Evolutionary conservation across 2,113 vertebrate species (phyloP).

Genomic region (Herpailurus yagouaroundi): DNA sequence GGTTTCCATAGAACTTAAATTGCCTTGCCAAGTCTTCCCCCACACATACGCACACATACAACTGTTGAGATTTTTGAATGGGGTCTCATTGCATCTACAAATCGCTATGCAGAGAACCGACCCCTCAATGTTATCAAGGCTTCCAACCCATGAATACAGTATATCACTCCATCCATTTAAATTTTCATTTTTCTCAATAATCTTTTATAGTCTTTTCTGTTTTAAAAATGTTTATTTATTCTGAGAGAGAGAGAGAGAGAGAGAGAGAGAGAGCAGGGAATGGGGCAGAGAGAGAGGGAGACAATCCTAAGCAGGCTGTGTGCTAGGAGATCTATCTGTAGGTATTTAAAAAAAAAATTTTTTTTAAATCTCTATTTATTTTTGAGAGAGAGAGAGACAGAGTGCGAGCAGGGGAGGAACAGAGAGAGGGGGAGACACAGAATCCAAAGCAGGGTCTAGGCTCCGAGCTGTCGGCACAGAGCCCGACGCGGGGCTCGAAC

Average conservation of each 20-base stretch:
- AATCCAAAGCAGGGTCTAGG: too few species aligned
- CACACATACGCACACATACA: background rate
- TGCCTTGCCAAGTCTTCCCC: background rate
- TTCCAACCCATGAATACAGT: background rate
- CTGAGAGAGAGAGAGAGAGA: too few species aligned
- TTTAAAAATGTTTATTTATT: too few species aligned
- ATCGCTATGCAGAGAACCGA: background rate
- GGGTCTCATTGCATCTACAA: background rate
- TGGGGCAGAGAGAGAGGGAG: too few species aligned
- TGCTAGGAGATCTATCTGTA: background rate
- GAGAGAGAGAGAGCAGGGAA: too few species aligned
- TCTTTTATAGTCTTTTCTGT: background rate
- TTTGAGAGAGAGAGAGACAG: too few species aligned
- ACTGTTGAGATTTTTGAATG: background rate
- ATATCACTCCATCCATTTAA: background rate
- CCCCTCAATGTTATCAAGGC: background rate
- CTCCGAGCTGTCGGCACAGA: too few species aligned
- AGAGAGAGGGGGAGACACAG: too few species aligned
- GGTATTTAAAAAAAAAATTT: background rate
- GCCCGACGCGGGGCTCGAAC: too few species aligned
- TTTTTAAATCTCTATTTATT: too few species aligned
- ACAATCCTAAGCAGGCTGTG: too few species aligned
- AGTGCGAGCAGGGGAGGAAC: too few species aligned
- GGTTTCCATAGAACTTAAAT: slow-evolving; percentile 30
- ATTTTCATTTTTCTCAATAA: slow-evolving; percentile 29